Base-by-base conservation (phyloP, 2,888 invertebrate species). In the Iphiclides podalirius region DNA sequence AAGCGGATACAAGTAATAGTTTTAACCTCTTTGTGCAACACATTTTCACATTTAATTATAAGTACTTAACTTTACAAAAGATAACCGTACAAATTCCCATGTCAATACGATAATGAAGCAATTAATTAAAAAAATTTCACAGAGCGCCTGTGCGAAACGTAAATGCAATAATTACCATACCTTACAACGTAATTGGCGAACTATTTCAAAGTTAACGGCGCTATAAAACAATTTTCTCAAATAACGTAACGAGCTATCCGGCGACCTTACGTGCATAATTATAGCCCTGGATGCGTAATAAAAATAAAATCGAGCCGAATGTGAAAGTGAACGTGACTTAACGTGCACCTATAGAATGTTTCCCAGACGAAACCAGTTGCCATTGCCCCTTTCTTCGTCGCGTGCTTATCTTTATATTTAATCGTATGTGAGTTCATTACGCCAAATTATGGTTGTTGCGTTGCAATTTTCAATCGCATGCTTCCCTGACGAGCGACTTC, bases 391-490 rank as follows among this genome's bases (percentile, higher is more conserved):
- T 54, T 63, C 59, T 47, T 58, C 67, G 64, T 77, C 68, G 72
- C 75, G 72, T 77, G 79, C 63, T 65, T 59, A 72, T 72, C 68
- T 64, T 60, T 57, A 52, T 59, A 61, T 63, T 68, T 70, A 66
- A 61, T 65, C 52, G 55, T 69, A 73, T 69, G 63, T 63, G 63
- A 67, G 69, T 70, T 75, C 74, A 75, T 81, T 79, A 79, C 57
- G 53, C 63, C 62, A 77, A 81, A 81, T 81, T 80, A 76, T 70
- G 65, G 75, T 72, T 63, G 70, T 78, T 76, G 68, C 47, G 55
- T 54, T 55, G 72, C 66, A 72, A 75, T 80, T 79, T 77, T 70
- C 70, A 65, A 72, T 74, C 69, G 70, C 69, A 70, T 67, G 70
- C 67, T 70, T 67, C 60, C 52, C 60, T 75, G 72, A 79, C 71